These are phyloP conservation scores for Conops quadrifasciatus DNA, from an alignment of 2,888 invertebrate species.

Conservation along the genomic window DNA sequence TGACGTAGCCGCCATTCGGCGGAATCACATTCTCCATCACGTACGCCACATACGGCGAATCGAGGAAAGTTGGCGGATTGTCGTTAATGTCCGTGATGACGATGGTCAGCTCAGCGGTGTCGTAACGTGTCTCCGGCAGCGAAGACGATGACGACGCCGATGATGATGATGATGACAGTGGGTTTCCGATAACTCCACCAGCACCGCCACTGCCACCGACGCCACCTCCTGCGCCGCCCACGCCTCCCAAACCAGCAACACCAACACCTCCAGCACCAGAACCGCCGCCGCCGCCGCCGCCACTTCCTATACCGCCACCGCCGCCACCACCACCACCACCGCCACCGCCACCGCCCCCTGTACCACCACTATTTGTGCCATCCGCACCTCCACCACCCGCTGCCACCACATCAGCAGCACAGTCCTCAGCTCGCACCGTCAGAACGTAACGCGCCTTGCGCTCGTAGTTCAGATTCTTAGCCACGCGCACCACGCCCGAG, in stretches of 20 bases:
- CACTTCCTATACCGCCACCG: constrained; percentile 8
- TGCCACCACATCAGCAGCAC: constrained; percentile 74
- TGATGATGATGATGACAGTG: constrained; percentile 5
- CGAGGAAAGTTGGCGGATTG: constrained; percentile 89
- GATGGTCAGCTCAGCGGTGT: constrained; percentile 83
- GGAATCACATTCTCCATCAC: constrained; percentile 93
- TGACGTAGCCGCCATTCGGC: constrained; percentile 80
- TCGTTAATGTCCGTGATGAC: constrained; percentile 92
- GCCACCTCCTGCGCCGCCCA: not conserved
- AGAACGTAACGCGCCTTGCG: constrained; percentile 84
- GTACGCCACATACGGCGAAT: constrained; percentile 93
- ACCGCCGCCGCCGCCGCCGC: constrained; percentile 15
- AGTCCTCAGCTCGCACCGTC: constrained; percentile 88
- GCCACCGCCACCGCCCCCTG: not conserved
- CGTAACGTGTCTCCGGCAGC: constrained; percentile 69
- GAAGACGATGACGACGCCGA: no score
- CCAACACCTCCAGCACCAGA: not conserved
- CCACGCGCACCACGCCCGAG: constrained; percentile 88
- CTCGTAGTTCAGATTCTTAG: constrained; percentile 93
- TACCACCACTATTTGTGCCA: not conserved
- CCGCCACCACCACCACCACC: not conserved
- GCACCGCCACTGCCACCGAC: constrained; percentile 34
- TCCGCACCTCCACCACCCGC: constrained; percentile 14
- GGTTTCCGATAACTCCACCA: constrained; percentile 36
- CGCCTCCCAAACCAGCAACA: not conserved